Base-by-base conservation (phyloP, 1,140 invertebrate genomes). In the Oryzaephilus surinamensis region DNA sequence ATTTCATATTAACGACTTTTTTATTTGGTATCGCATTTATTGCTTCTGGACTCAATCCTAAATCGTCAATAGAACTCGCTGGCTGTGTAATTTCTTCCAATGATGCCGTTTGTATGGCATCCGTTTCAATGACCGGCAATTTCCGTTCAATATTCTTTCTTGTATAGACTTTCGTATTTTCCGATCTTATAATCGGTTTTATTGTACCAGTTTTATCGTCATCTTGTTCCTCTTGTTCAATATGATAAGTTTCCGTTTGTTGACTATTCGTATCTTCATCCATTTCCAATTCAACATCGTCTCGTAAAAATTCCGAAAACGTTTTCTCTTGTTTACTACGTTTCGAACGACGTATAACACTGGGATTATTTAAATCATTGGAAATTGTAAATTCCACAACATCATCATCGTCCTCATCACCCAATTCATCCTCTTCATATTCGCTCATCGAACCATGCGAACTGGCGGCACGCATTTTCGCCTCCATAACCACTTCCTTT, bases 1-100 rank as follows among this genome's bases (percentile, higher is more conserved):
- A 69, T 54, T 71, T 69, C 65, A 73, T 70, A 47, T 72, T 65
- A 27, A 67, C 49, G 14, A 44, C 49, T 28, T 55, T 48, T 29
- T 54, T 51, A 27, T 45, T 48, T 6, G 54, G 54, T n/a, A 56
- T 20, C 6, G 43, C 41, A 16, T 52, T 48, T 6, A 50, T 27
- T 34, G 40, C 43, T 30, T 52, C 38, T n/a, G 35, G 8, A 32
- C 32, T 37, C 7, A 38, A 37, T 15, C 48, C 27, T 8, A 42
- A 45, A 6, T 50, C 18, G 14, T 43, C 38, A 29, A 48, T 43
- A 7, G 46, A 36, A 0, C 39, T 46, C 12, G 39, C 26, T 10
- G 43, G 30, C 41, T 54, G 50, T n/a, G 42, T 50, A 8, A 52
- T 50, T 24, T 53, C 38, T 23, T 51, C 46, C 11, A 52, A 32